Evolutionary conservation across 2,888 invertebrate species (phyloP).

Genomic region (Polydrusus pterygomalis): DNA sequence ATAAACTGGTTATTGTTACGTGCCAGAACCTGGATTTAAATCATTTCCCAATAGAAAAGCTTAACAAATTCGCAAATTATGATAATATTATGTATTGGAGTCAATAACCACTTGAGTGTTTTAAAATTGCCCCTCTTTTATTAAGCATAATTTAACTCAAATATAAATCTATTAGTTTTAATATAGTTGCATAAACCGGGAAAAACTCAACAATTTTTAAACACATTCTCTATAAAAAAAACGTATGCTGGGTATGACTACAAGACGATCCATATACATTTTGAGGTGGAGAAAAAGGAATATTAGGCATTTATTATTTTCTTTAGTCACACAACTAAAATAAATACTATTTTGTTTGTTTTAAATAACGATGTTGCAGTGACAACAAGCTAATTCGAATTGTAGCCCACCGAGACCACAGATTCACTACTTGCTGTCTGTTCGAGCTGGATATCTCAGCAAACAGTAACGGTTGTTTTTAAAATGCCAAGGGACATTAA

Average conservation of each 20-base stretch:
- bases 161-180: too few species aligned
- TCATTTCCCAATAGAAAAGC: background rate
- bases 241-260: too few species aligned
- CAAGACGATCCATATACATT: too few species aligned
- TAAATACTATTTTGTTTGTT: background rate
- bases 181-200: too few species aligned
- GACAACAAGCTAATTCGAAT: slow-evolving; percentile 32
- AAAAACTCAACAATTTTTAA: too few species aligned
- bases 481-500: slow-evolving; percentile 3
- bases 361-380: slow-evolving; percentile 33
- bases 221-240: too few species aligned
- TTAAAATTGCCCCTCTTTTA: too few species aligned
- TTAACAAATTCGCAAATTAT: background rate
- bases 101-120: background rate
- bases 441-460: slow-evolving; percentile 19
- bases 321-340: background rate
- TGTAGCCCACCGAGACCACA: slow-evolving; percentile 24
- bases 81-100: background rate
- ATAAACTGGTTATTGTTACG: background rate
- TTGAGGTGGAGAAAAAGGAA: too few species aligned
- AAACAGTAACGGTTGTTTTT: slow-evolving; percentile 7
- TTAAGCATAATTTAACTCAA: too few species aligned
- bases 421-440: slow-evolving; percentile 27
- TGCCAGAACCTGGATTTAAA: background rate
- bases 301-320: too few species aligned